Evolutionary conservation across 2,797 vertebrate genomes (phyloP), one percentile per base, ranked within the genome.

Genomic region (Myotis findleyi): DNA sequence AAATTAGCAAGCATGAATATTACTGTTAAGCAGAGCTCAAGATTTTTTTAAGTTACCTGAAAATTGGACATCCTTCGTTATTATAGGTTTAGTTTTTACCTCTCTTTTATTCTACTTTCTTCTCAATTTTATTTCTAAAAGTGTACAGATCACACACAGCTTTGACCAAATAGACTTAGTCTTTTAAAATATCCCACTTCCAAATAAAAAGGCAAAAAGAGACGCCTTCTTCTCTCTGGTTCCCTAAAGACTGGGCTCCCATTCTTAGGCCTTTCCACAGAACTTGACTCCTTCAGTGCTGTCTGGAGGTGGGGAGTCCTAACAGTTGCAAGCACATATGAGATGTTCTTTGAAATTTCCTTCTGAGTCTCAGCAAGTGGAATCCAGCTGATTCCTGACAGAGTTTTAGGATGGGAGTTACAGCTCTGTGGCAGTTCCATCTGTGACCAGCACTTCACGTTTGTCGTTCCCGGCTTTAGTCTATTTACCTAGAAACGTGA

Each of bases 61-160:
- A 94, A 79, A 82, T 23, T 86, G 6, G 23, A 47, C 18, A 57
- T 33, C 72, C 17, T 44, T 2, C 1, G 16, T 57, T 53, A 64
- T 59, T 59, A 76, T 75, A 82, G 36, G 8, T 64, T 87, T 68
- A 53, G 14, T 72, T 90, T 92, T 73, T 72, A 71, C 17, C 53
- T 57, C 20, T 81, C 84, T 83, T 49, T 77, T 44, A 44, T 25
- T 87, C 18, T 81, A n/a, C 30, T 86, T 91, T 59, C 30, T 72
- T 86, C 1, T 77, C 41, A 64, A 20, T 80, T 77, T 84, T 64
- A 69, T 83, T 93, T 79, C n/a, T 83, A n/a, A 91, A 84, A 72
- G 20, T 76, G 53, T 81, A 87, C 8, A 23, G 36, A 69, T 77
- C 21, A 36, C 21, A 30, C 14, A 57, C 3, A 57, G 72, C 55